phyloP scores from a whole-genome alignment of 1,140 invertebrate genomes.

The Trichomalopsis sarcophagae region DNA sequence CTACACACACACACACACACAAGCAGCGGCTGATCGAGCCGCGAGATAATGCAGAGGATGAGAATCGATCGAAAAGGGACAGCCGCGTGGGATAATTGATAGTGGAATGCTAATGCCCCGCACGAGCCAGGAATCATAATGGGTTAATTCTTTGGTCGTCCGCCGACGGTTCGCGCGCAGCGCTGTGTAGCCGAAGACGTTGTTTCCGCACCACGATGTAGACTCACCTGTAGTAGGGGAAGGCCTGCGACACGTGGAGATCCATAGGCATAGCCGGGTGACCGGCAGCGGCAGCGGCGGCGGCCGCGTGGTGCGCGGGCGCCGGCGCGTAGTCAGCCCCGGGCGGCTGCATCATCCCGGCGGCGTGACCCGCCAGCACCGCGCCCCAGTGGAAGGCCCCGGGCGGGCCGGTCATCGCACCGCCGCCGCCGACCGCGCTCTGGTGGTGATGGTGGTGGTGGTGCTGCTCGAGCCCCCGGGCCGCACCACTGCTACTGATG shows the following conservation, averaged over 20 bases:
- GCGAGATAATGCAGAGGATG: neutral
- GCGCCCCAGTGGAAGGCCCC: conserved; percentile 70
- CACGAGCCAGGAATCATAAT: conserved; percentile 70
- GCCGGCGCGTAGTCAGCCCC: conserved; percentile 75
- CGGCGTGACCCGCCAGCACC: conserved; percentile 74
- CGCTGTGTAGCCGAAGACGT: too few species aligned
- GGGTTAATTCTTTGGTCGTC: neutral
- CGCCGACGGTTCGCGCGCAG: conserved; percentile 18
- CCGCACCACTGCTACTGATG: conserved; percentile 61
- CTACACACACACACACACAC: neutral
- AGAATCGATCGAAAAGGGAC: neutral
- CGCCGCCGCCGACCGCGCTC: conserved; percentile 55
- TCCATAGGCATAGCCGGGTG: conserved; percentile 87
- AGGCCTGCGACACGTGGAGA: conserved; percentile 89
- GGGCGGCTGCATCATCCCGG: conserved; percentile 78
- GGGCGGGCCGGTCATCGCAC: conserved; percentile 70
- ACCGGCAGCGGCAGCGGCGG: conserved; percentile 63
- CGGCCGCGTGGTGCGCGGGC: conserved; percentile 73
- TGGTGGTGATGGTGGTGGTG: conserved; percentile 61
- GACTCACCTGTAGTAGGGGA: conserved; percentile 88
- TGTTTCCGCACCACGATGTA: too few species aligned
- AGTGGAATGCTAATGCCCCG: conserved; percentile 70
- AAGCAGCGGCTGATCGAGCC: neutral
- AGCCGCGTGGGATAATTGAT: conserved; percentile 63
- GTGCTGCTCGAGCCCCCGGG: conserved; percentile 72